Evolutionary conservation across 53 echinoderm and acorn worm species (phyloP), one percentile per base, ranked within the genome.

Genomic region (Temnopleurus reevesii): DNA sequence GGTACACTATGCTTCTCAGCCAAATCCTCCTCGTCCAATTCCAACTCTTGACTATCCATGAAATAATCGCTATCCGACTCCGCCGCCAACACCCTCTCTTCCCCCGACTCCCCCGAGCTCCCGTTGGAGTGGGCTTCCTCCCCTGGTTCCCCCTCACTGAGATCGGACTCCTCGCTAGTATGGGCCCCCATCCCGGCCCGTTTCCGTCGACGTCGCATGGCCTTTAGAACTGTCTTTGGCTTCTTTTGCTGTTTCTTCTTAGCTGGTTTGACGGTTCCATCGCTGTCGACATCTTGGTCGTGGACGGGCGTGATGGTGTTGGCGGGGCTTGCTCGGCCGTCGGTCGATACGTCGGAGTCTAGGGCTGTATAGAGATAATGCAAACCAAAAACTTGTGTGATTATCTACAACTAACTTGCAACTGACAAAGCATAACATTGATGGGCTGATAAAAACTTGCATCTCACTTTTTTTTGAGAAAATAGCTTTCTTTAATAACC

Each of bases 21-120:
- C n/a, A 85, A 30, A 13, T 90, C 71, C 24, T 90, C 93, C 41
- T 93, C 92, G 31, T 95, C 99, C 25, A 87, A 89, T 12, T 87
- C 88, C 34, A 87, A 33, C 21, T 99, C 99, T 38, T 94, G 94
- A 38, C 96, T 93, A 35, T 99, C 99, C 94, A 99, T 93, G 26
- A 99, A 89, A 30, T 94, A 99, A 49, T 99, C 99, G 30, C 99
- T 99, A 90, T 99, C 99, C 0, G 99, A 99, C 47, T 93, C 92
- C 2, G 94, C 93, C 60, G 83, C 83, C 41, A 59, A 24, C 0
- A 96, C 81, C 29, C 92, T 91, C 66, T 92, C 93, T 76, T 94
- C 96, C 36, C 91, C 89, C 0, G 34, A 34, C 8, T 94, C 95
- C 31, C 94, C 94, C 5, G 94, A 96, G 89, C 88, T 87, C 3